phyloP scores from a whole-genome alignment of 2,113 vertebrate species.

The Etheostoma cragini region DNA sequence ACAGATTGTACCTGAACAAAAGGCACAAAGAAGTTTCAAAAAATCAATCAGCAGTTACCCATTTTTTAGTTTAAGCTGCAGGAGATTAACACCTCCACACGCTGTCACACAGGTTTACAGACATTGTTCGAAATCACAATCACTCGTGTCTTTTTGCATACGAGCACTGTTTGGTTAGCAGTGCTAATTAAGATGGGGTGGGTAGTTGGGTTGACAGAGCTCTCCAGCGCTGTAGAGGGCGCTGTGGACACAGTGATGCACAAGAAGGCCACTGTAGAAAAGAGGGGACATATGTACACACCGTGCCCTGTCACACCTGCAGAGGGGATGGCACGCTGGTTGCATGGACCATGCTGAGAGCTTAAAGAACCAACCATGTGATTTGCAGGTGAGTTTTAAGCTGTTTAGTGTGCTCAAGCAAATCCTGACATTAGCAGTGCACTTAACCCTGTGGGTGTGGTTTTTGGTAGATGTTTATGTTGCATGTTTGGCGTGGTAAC shows the following conservation, averaged over 20 bases:
- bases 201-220: neutral
- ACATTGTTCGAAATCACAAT: no score
- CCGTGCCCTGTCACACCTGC: no score
- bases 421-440: neutral
- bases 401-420: neutral
- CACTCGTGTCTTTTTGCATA: no score
- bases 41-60: neutral
- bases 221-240: neutral
- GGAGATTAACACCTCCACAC: neutral
- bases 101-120: neutral
- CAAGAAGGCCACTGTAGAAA: neutral
- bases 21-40: neutral
- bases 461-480: no score
- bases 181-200: no score
- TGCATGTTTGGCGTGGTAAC: no score
- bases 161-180: no score
- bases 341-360: neutral
- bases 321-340: no score
- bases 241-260: neutral
- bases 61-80: neutral
- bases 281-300: neutral
- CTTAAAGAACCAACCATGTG: no score
- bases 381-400: neutral
- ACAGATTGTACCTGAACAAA: neutral
- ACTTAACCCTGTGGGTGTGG: no score